Base-by-base conservation (phyloP, 2,113 vertebrate species). In the Trematocara unimaculatum region DNA sequence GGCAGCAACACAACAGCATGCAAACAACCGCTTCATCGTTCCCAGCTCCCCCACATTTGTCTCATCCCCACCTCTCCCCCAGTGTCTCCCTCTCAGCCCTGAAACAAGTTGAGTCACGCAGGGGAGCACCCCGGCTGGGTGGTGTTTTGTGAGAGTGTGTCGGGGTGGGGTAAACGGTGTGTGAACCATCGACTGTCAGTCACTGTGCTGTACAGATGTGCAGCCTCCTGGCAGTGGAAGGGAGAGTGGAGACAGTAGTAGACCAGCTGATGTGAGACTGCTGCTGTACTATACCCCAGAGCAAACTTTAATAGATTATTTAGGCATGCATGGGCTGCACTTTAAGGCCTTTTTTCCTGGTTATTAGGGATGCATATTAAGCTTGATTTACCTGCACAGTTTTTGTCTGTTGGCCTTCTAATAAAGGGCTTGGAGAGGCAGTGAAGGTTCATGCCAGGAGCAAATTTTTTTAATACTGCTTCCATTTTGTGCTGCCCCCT, bases 141-240 rank as follows among this genome's bases (percentile, higher is more conserved):
- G 88, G 87, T 83, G 81, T 56, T 87, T 51, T 62, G 55, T 67
- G 78, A 12, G 78, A 47, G 84, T 13, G 67, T 54, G 45, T 40
- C 64, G 42, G 53, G n/a, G 23, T 9, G 58, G 62, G 23, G 20
- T 35, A 56, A 45, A 77, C 60, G 45, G 47, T 67, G 79, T 87
- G 80, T 74, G 82, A 83, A 78, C 78, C 81, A 67, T 88, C 26
- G 80, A 88, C 90, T 89, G 87, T 90, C 87, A 90, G 60, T 88
- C 90, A 85, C 35, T 49, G 82, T 90, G 87, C 80, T 87, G 92
- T 93, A 88, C 92, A 94, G 94, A 92, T 92, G 91, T 94, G 88
- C 82, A 83, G 38, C 80, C 91, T 91, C 83, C 85, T 84, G 93
- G 67, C 84, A 54, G 64, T 85, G 64, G 51, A 14, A 72, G 79